These are phyloP conservation scores for Platycheirus rosarum DNA, from an alignment of 2,888 invertebrate species.

Conservation along the genomic window DNA sequence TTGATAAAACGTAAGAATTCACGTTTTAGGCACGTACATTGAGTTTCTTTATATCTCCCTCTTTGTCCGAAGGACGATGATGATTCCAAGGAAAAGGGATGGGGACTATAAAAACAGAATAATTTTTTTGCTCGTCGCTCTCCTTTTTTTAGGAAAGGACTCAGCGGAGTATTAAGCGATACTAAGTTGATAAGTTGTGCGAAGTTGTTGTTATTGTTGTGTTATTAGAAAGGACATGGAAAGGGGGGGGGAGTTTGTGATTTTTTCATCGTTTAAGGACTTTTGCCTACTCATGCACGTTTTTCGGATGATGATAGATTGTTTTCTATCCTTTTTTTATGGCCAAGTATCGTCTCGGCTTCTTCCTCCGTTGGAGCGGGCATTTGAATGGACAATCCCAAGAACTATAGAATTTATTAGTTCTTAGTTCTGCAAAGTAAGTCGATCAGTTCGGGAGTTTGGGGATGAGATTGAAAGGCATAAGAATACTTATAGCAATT, in stretches of 20 bases:
- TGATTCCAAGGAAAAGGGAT: not conserved
- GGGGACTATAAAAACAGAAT: slow-evolving; percentile 23
- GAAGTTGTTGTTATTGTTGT: slow-evolving; percentile 37
- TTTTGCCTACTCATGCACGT: slow-evolving; percentile 72
- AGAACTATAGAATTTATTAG: slow-evolving; percentile 62
- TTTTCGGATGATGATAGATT: slow-evolving; percentile 68
- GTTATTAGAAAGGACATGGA: not conserved
- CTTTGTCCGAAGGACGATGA: slow-evolving; percentile 37
- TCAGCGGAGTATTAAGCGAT: slow-evolving; percentile 60
- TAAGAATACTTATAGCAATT: slow-evolving; percentile 41
- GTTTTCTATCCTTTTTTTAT: slow-evolving; percentile 58
- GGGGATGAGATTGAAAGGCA: not conserved
- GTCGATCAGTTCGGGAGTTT: not conserved
- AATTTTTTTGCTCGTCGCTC: slow-evolving; percentile 11
- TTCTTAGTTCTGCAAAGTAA: slow-evolving; percentile 11
- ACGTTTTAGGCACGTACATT: slow-evolving; percentile 69
- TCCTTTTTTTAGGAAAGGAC: slow-evolving; percentile 34
- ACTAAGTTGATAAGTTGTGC: slow-evolving; percentile 55
- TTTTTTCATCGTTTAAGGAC: slow-evolving; percentile 51
- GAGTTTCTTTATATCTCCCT: slow-evolving; percentile 41
- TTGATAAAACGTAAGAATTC: slow-evolving; percentile 69
- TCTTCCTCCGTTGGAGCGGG: slow-evolving; percentile 40
- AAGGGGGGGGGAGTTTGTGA: slow-evolving; percentile 42
- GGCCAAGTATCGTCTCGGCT: slow-evolving; percentile 25
- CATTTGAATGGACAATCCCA: slow-evolving; percentile 51